Percentiles rank a stretch among this genome's conserved stretches.
Evolutionary conservation across 2,113 vertebrate genomes (phyloP).

Genomic region (Oceanodroma tethys): DNA sequence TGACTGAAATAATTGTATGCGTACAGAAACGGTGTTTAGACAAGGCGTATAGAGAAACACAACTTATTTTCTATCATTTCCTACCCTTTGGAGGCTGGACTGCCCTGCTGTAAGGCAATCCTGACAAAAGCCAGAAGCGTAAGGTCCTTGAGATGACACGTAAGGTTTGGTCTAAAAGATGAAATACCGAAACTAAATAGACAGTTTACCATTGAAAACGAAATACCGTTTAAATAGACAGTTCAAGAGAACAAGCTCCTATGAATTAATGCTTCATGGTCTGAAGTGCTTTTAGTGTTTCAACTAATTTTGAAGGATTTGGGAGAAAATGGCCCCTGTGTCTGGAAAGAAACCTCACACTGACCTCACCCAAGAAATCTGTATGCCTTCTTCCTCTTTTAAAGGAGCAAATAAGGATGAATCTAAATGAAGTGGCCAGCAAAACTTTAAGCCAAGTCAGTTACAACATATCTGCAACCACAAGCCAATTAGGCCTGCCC

Average conservation of each 20-base stretch:
- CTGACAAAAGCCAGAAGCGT: background rate
- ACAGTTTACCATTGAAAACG: no score
- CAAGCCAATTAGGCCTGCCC: conserved; percentile 2
- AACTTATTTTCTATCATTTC: background rate
- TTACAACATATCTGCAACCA: conserved; percentile 26
- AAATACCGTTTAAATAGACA: background rate
- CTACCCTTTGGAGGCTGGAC: background rate
- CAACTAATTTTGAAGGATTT: background rate
- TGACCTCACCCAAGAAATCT: background rate
- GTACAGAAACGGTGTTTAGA: background rate
- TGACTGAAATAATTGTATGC: background rate
- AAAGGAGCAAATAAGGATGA: background rate
- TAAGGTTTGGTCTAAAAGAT: background rate
- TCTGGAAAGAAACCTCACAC: background rate
- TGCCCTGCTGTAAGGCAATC: background rate
- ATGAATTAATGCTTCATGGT: background rate
- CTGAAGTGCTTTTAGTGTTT: background rate
- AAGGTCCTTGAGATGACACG: background rate
- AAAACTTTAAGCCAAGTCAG: conserved; percentile 7
- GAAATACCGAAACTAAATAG: background rate
- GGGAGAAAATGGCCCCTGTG: background rate
- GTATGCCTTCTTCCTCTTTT: background rate
- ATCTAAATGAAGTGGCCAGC: background rate
- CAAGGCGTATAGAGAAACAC: background rate
- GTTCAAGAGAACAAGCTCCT: background rate